phyloP scores from a whole-genome alignment of 2,888 invertebrate species.

The Hypercompe scribonia region DNA sequence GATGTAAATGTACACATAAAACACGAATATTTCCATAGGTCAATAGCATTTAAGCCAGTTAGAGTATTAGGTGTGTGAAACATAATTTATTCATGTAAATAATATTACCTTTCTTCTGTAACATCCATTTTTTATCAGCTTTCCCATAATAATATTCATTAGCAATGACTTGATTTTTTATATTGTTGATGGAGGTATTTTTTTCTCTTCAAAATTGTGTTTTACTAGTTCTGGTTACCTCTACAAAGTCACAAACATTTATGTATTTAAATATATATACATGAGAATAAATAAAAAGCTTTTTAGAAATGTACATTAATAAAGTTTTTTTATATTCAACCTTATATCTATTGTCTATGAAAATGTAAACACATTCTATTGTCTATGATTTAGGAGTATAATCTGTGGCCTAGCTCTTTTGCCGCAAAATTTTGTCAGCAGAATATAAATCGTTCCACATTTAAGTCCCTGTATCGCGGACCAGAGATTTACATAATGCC shows the following conservation, averaged over 20 bases:
- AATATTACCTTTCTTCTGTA: not conserved
- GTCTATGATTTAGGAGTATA: constrained; percentile 11
- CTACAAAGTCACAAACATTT: not conserved
- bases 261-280: not conserved
- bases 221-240: not conserved
- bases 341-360: too few relatives aligned
- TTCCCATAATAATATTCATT: not conserved
- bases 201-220: not conserved
- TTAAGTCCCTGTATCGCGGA: constrained; percentile 25
- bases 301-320: not conserved
- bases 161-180: not conserved
- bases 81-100: not conserved
- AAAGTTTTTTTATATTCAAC: not conserved
- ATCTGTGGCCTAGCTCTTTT: constrained; percentile 8
- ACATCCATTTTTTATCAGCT: not conserved
- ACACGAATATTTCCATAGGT: too few relatives aligned
- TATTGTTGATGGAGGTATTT: not conserved
- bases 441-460: constrained; percentile 23
- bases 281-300: not conserved
- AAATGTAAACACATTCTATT: constrained; percentile 4
- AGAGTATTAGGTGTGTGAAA: not conserved
- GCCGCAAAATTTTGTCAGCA: constrained; percentile 26
- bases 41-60: not conserved
- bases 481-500: constrained; percentile 28
- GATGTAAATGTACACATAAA: too few relatives aligned